Evolutionary conservation across 1,140 invertebrate species (phyloP).

Genomic region (Telenomus remus): DNA sequence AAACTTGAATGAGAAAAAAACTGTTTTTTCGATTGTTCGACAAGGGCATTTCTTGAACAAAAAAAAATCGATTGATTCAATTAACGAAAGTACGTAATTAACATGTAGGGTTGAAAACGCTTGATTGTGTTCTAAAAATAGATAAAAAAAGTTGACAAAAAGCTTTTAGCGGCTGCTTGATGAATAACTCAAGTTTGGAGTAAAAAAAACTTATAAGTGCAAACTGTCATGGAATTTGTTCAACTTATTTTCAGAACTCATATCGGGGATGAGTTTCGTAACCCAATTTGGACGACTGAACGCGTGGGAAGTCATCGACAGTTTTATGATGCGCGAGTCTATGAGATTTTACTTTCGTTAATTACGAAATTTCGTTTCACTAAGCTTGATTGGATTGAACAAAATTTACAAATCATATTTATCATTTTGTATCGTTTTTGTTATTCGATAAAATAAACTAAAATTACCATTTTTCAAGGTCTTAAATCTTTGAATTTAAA

Average conservation of each 20-base stretch:
- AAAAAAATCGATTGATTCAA: slow-evolving; percentile 12
- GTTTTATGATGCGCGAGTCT: slow-evolving; percentile 34
- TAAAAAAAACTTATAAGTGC: slow-evolving; percentile 15
- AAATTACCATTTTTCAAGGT: too few relatives aligned
- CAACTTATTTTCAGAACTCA: slow-evolving; percentile 43
- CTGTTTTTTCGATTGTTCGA: neutral
- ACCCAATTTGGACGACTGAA: slow-evolving; percentile 35
- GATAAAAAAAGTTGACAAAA: slow-evolving; percentile 2
- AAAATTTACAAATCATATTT: too few relatives aligned
- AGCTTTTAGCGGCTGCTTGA: neutral
- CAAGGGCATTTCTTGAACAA: neutral
- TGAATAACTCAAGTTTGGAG: slow-evolving; percentile 2
- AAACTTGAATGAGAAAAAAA: neutral
- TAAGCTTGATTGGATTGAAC: neutral
- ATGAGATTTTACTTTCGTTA: slow-evolving; percentile 22
- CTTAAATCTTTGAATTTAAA: too few relatives aligned
- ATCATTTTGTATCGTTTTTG: too few relatives aligned
- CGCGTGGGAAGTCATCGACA: slow-evolving; percentile 48
- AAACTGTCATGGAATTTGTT: slow-evolving; percentile 16
- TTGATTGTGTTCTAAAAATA: neutral
- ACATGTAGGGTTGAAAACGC: neutral
- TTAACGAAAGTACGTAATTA: slow-evolving; percentile 14
- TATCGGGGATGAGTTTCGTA: slow-evolving; percentile 46
- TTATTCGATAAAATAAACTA: too few relatives aligned
- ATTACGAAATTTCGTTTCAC: slow-evolving; percentile 36